Conservation (phyloP, 2,888 invertebrate species). For the Cotesia congregata region DNA sequence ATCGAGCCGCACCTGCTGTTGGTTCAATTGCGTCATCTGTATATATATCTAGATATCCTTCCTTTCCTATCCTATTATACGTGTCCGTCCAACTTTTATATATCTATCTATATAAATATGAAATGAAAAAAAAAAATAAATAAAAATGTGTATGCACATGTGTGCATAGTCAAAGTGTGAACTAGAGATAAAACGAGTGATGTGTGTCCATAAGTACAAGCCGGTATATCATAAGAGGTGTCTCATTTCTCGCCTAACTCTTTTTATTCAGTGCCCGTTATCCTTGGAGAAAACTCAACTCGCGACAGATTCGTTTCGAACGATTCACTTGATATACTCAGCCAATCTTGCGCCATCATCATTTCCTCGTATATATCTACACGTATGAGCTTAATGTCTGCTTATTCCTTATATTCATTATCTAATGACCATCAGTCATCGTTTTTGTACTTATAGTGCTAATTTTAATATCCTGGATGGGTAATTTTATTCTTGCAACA, state of each 20-base stretch:
- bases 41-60: neutral
- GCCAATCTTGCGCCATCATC: constrained; percentile 6
- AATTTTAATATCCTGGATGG: neutral
- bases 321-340: constrained; percentile 17
- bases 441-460: neutral
- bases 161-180: constrained; percentile 21
- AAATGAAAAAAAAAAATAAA: too few relatives aligned
- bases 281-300: constrained; percentile 32
- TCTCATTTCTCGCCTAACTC: constrained; percentile 24
- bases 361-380: constrained; percentile 2
- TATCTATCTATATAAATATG: too few relatives aligned
- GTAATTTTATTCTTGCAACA: neutral
- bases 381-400: too few relatives aligned
- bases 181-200: constrained; percentile 24
- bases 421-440: neutral
- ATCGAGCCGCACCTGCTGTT: constrained; percentile 27
- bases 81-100: too few relatives aligned
- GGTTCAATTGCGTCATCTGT: constrained; percentile 24
- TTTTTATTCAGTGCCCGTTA: constrained; percentile 31
- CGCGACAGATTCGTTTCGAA: constrained; percentile 34
- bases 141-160: neutral
- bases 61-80: too few relatives aligned
- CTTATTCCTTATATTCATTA: neutral
- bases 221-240: constrained; percentile 15
- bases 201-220: constrained; percentile 24